Base-by-base conservation (phyloP, 2,888 invertebrate species). In the Troides aeacus region DNA sequence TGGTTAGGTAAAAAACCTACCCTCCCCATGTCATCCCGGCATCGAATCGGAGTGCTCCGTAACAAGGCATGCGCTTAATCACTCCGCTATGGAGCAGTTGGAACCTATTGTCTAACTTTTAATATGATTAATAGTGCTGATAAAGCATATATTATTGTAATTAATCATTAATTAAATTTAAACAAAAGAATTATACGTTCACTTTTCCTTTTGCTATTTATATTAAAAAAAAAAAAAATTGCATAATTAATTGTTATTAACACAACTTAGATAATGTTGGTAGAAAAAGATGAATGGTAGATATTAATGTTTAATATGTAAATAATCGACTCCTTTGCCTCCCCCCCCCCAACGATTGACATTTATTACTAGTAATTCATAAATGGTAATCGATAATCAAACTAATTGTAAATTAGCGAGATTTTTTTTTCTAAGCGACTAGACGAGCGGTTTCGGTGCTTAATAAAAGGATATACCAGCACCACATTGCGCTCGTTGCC, bases 121-220 rank as follows among this genome's bases (percentile, higher is more conserved):
- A 39, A 39, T 39, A 39, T 39, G 39, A 39, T 39, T 39, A 39
- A 39, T 39, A 10, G 1, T 64, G 17, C 7, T 56, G 7, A 53
- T 53, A 53, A 17, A 53, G 53, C n/a, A 17, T 53, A 53, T 53
- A 15, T 53, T 53, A 53, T 53, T 15, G 1, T 53, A 53, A 53
- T 53, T 17, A 53, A 53, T 59, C 17, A 23, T 8, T 53, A 62
- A 66, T 66, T 62, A 66, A 62, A 61, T 66, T 60, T 56, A 62
- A 56, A 66, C 61, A 66, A 61, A 62, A 53, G 56, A 62, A 66
- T 66, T 62, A 62, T 18, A 12, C 21, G n/a, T 42, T 5, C 8
- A 50, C n/a, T 66, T 61, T 66, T 60, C 1, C 17, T 53, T 66
- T 60, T 61, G 21, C 50, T 30, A 58, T 42, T 62, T 62, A 68